Conservation (phyloP, 2,797 vertebrate species). For the Monodelphis domestica region DNA sequence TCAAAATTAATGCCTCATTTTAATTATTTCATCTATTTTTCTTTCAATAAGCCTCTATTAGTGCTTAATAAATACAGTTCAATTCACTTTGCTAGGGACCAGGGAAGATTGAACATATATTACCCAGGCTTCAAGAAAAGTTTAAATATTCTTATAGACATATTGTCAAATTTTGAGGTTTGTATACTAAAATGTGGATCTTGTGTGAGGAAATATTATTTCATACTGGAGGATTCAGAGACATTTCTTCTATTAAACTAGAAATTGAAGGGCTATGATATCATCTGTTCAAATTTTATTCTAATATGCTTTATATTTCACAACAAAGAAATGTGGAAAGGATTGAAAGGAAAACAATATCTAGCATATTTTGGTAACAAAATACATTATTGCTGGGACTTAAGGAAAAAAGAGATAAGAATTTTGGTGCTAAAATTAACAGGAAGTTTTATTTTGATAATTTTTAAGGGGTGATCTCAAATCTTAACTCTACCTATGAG, state of each 20-base stretch:
- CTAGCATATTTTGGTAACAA: not conserved
- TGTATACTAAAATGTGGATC: not conserved
- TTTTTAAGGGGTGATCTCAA: not conserved
- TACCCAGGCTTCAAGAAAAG: not conserved
- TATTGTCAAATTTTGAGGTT: not conserved
- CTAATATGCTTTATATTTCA: conserved; percentile 20
- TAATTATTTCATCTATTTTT: not conserved
- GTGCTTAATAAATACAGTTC: not conserved
- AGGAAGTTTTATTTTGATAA: not conserved
- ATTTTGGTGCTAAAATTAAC: not conserved
- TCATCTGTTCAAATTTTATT: no score
- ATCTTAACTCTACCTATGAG: not conserved
- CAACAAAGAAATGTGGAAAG: not conserved
- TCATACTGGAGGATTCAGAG: not conserved
- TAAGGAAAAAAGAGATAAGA: not conserved
- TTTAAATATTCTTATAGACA: not conserved
- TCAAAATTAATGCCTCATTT: not conserved
- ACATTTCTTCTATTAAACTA: conserved; percentile 11
- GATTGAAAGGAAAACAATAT: not conserved
- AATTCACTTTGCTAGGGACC: not conserved
- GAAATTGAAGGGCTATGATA: conserved; percentile 12
- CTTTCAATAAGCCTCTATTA: not conserved
- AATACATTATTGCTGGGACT: not conserved
- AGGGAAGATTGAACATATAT: not conserved
- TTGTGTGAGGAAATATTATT: not conserved